Evolutionary conservation across 2,113 vertebrate species (phyloP).

Genomic region (Fulica atra): DNA sequence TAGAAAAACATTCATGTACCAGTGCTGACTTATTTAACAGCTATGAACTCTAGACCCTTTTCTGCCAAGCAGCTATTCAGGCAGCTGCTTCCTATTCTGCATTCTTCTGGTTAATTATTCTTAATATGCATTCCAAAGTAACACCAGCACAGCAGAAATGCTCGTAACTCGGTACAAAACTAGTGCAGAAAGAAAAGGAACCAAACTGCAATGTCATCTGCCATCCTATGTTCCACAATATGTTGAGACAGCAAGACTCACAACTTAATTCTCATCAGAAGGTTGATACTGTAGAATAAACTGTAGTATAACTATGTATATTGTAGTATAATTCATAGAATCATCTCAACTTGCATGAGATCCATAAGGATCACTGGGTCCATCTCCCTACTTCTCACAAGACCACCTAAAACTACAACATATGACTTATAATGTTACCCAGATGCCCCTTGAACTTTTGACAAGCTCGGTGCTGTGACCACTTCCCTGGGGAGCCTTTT

Average conservation of each 20-base stretch:
- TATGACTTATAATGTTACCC: rapidly evolving
- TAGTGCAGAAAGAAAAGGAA: neutral
- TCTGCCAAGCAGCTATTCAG: neutral
- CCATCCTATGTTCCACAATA: neutral
- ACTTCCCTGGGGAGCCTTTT: neutral
- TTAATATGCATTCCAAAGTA: neutral
- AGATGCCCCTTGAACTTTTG: neutral
- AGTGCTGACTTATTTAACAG: neutral
- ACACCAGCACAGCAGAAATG: neutral
- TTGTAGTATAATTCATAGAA: neutral
- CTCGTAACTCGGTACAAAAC: neutral
- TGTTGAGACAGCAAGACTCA: neutral
- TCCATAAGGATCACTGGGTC: rapidly evolving
- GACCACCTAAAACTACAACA: neutral
- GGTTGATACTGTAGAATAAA: neutral
- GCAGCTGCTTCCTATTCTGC: neutral
- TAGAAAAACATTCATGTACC: neutral
- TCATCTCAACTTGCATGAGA: neutral
- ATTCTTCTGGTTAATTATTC: neutral
- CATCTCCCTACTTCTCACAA: neutral
- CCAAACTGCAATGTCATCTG: neutral
- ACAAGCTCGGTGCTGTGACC: neutral
- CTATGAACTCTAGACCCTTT: neutral
- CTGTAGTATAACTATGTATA: neutral
- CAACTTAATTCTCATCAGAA: neutral